Conservation (phyloP, 1,140 invertebrate genomes). For the Formica exsecta region DNA sequence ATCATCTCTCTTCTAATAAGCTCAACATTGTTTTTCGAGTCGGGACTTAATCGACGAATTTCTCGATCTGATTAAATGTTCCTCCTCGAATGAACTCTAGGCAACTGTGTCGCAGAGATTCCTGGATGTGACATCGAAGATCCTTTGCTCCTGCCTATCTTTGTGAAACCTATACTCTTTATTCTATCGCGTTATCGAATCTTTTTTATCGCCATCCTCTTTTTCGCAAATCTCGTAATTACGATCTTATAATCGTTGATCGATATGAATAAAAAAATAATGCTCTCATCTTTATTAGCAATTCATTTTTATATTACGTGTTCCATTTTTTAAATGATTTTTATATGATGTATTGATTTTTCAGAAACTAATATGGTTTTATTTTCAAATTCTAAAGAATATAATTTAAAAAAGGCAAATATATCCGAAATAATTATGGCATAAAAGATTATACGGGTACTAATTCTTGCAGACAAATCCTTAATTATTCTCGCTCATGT, state of each 20-base stretch:
- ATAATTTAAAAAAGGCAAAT: not conserved
- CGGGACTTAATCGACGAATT: slow-evolving; percentile 16
- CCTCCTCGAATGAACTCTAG: slow-evolving; percentile 19
- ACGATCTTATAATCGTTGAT: not conserved
- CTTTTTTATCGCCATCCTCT: not conserved
- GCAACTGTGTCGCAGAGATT: not conserved
- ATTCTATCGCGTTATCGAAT: slow-evolving; percentile 11
- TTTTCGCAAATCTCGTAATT: not conserved
- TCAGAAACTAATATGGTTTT: not conserved
- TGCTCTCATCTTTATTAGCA: not conserved
- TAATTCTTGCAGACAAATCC: slow-evolving; percentile 16
- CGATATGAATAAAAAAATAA: not conserved
- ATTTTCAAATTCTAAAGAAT: too few relatives aligned
- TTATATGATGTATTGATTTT: not conserved
- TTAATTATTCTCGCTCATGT: slow-evolving; percentile 1
- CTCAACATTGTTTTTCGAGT: slow-evolving; percentile 26
- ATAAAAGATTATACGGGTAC: slow-evolving; percentile 14
- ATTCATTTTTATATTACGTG: too few relatives aligned
- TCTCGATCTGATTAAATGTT: slow-evolving; percentile 19
- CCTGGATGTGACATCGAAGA: slow-evolving; percentile 40
- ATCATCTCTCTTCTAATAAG: slow-evolving; percentile 53
- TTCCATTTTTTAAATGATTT: too few relatives aligned
- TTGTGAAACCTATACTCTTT: slow-evolving; percentile 16
- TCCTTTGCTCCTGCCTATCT: slow-evolving; percentile 41
- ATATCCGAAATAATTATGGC: not conserved